Base-by-base conservation (phyloP, 2,113 vertebrate species). In the Hyperopisus bebe region DNA sequence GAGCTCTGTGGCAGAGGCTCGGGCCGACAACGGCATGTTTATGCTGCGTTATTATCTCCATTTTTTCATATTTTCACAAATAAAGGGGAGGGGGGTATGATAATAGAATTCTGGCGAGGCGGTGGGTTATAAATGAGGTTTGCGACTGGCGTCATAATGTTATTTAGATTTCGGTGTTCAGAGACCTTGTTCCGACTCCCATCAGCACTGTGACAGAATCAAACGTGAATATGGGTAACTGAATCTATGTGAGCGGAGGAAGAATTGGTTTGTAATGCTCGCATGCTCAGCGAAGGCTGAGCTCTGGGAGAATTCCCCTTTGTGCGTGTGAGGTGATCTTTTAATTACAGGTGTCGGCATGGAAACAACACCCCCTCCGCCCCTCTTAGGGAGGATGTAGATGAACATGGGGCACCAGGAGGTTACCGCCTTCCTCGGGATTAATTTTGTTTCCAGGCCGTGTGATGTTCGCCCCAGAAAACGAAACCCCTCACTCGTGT, bases 121-220 rank as follows among this genome's bases (percentile, higher is more conserved):
- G 96, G 97, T 97, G 97, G 97, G 97, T 97, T 99, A 98, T 98
- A 98, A 99, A 99, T 99, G 97, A 99, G 97, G 97, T 98, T 97
- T 98, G 97, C 95, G 97, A 96, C 96, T 95, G 96, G 96, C 96
- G 88, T 97, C 96, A 95, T 97, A 97, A 97, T 97, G 96, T 98
- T 98, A 97, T 98, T 99, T 98, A 98, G 97, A 97, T 97, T 98
- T 97, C 95, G 95, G 97, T 97, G 97, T 97, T 96, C 95, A 95
- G 95, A 97, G 97, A 97, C 97, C 96, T 96, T 97, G 97, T 97
- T 97, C 96, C 96, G 97, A 96, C 95, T 98, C 98, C 98, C 98
- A 96, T 97, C 97, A 98, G 98, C 97, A 96, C 95, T 94, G 96
- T 95, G 94, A 96, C 96, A 96, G 97, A 98, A 98, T 98, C 97